Conservation (phyloP, 2,113 vertebrate species). For the Theristicus caerulescens region DNA sequence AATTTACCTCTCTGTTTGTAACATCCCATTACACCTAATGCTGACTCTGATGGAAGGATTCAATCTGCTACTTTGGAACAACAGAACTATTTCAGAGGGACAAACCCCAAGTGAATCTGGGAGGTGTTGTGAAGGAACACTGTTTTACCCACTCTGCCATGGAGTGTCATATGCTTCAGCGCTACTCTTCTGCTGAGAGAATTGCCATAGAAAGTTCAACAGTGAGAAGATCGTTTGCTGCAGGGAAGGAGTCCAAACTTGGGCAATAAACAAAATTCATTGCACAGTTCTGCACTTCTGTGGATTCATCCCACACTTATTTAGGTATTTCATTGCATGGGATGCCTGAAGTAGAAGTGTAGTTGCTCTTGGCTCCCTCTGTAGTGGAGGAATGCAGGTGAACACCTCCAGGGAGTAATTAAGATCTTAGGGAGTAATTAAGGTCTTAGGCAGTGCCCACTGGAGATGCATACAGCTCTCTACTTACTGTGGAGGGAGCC, state of each 20-base stretch:
- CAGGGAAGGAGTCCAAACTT: not conserved
- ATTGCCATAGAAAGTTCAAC: not conserved
- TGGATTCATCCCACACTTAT: not conserved
- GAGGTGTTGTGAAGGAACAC: not conserved
- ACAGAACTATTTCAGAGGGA: not conserved
- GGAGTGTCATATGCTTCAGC: not conserved
- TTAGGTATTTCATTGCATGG: not conserved
- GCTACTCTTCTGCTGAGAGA: not conserved
- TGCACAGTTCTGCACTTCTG: not conserved
- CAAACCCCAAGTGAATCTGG: not conserved
- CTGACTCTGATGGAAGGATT: not conserved
- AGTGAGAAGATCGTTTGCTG: not conserved
- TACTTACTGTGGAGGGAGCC: not conserved
- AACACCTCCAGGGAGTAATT: constrained; percentile 57
- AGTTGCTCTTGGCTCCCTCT: constrained; percentile 6
- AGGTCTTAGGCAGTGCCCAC: constrained; percentile 48
- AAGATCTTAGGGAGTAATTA: constrained; percentile 48
- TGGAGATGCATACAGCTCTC: constrained; percentile 18
- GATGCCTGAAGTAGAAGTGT: not conserved
- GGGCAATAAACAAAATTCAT: not conserved
- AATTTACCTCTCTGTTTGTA: not conserved
- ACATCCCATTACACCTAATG: not conserved
- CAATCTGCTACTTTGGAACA: not conserved
- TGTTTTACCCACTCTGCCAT: not conserved
- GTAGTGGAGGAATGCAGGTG: constrained; percentile 41